Base-by-base conservation (phyloP, 2,113 vertebrate species). In the Hipposideros armiger region DNA sequence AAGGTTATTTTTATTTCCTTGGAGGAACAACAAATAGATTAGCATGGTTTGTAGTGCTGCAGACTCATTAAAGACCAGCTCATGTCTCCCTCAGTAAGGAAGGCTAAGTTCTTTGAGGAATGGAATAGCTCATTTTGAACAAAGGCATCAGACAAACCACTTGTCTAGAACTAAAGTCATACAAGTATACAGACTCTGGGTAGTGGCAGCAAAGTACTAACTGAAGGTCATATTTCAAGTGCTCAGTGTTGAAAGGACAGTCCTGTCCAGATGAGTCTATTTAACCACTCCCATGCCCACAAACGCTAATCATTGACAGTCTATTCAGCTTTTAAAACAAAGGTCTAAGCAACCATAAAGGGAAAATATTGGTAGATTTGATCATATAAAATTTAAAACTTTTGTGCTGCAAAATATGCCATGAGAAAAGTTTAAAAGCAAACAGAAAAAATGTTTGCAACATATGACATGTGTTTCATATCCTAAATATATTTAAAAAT, bases 1-100 rank as follows among this genome's bases (percentile, higher is more conserved):
- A 81, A 95, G 42, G 28, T 87, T 84, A 40, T 87, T 87, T 94
- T 92, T 83, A 70, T 89, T 90, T 84, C 88, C 89, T 69, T 80
- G 30, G 90, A 90, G 85, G 85, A 81, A 93, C 4, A 96, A 80
- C 78, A 95, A 70, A 50, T 47, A 62, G 28, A 66, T 94, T 9
- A n/a, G 58, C 84, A 73, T n/a, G 40, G 40, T 95, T 70, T 42
- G 0, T 76, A 47, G 26, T 66, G 54, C 58, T 82, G 1, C 3
- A 3, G 45, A 50, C 30, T 95, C 70, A 81, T 94, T 90, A 86
- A 73, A 54, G 45, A 24, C 66, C 90, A 81, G 52, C 70, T 87
- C 90, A 56, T 42, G 50, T 84, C 83, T 90, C 64, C 13, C 28
- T 72, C 80, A 67, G 52, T 56, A 62, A 78, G 47, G 47, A 62